Conservation (phyloP, 2,888 invertebrate species). For the Diloba caeruleocephala region DNA sequence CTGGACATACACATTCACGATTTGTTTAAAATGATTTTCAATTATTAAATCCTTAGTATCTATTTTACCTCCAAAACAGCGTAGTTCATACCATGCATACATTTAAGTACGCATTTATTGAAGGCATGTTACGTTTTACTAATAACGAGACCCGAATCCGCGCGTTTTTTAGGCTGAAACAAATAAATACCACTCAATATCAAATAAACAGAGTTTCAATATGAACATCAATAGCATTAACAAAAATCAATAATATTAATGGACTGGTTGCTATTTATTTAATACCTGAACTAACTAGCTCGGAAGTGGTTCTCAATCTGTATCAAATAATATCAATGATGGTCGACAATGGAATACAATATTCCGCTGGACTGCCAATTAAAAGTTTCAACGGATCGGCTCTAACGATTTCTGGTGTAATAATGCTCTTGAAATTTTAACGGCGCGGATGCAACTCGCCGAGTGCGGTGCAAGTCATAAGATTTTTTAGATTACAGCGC, state of each 20-base stretch:
- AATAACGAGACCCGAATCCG: not conserved
- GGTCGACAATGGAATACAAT: conserved; percentile 73
- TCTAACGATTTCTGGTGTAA: conserved; percentile 70
- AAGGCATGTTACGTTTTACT: not conserved
- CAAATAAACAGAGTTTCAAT: conserved; percentile 4
- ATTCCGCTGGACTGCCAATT: conserved; percentile 79
- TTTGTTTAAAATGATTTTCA: too few species aligned
- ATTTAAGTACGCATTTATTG: too few species aligned
- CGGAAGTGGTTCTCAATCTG: conserved; percentile 55
- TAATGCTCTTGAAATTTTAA: conserved; percentile 78
- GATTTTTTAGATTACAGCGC: conserved; percentile 34
- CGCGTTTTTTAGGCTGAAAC: too few species aligned
- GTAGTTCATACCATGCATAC: too few species aligned
- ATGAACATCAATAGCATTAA: not conserved
- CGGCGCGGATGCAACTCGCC: conserved; percentile 69
- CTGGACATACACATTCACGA: too few species aligned
- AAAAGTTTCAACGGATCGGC: conserved; percentile 79
- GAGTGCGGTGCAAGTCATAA: conserved; percentile 48
- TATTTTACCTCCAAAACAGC: too few species aligned
- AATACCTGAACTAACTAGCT: conserved; percentile 24
- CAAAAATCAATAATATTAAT: conserved; percentile 5
- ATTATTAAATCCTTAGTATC: too few species aligned
- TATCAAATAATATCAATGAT: conserved; percentile 70
- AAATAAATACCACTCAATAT: conserved; percentile 7
- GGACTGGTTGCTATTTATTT: conserved; percentile 25